Evolutionary conservation across 2,113 vertebrate genomes (phyloP), one percentile per base, ranked within the genome.

Genomic region (Arizona elegans): DNA sequence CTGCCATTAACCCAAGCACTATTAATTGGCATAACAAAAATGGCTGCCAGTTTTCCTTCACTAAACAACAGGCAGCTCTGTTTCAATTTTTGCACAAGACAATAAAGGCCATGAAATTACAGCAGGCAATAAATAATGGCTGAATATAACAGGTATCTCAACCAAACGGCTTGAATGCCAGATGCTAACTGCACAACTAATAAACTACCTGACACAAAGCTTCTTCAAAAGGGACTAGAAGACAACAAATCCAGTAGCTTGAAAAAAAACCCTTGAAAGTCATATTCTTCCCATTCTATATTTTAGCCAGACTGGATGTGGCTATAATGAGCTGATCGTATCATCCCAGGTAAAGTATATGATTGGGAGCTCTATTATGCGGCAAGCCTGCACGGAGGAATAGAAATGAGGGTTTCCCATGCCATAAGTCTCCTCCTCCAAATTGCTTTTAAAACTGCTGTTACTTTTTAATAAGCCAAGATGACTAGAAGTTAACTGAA

Each of bases 91-190:
- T 58, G 10, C 33, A 85, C 1, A 81, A 1, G 92, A 59, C 56
- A 91, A 15, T 47, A 59, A 89, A 52, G 1, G 12, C 87, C 85
- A 11, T 87, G 93, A 52, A 62, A 0, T 92, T 59, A 50, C 92
- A 15, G 90, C 91, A 87, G 29, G 12, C 85, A 81, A 38, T 88
- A 91, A 92, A 21, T 91, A 86, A 90, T 91, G 91, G 52, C 29
- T 91, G 86, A 87, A 54, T 92, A 85, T 52, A 89, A 58, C 75
- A 93, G 55, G 29, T 94, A 21, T 90, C 88, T 43, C 17, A 89
- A 55, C 7, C 90, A 92, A 33, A 86, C 86, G 58, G 2, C 87
- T 56, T 55, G 56, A 93, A 94, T 95, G 92, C n/a, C 38, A 93
- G 55, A 54, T 94, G 59, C 55, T 90, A 3, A 88, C 5, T 75